Base-by-base conservation (phyloP, 2,888 invertebrate genomes). In the Eupithecia inturbata region DNA sequence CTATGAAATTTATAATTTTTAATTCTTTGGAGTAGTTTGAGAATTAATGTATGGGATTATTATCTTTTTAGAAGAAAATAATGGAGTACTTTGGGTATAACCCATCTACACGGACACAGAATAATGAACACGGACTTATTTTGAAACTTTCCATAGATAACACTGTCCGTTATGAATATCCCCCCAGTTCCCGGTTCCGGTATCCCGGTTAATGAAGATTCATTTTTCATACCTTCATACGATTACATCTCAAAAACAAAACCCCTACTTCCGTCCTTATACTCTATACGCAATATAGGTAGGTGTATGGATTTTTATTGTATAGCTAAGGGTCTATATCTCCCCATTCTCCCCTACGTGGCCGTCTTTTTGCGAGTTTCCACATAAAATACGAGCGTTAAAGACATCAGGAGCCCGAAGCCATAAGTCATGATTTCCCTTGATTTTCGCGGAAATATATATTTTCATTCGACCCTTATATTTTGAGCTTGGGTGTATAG, bases 371-470 rank as follows among this genome's bases (percentile, higher is more conserved):
- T 66, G 68, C 66, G 73, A 75, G 84, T 82, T 82, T 79, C 78
- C 72, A 73, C 71, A 87, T 86, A 87, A 89, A 91, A 88, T 90
- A 88, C 89, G 84, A 83, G 76, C 85, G 79, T 85, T 92, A 92
- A 92, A 92, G 91, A 91, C 89, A 86, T 83, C 83, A 85, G 85
- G 79, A 83, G 85, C 85, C 83, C 85, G 84, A 82, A 83, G 88
- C 88, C 87, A 92, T 93, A 89, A 91, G 87, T 93, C 89, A 91
- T 91, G 83, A 89, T 93, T 92, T 91, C 89, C 85, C 82, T 85
- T 86, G 87, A 87, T 85, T 82, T 91, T 85, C 86, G 83, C 81
- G 82, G 84, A 88, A 84, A 91, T 90, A 91, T 89, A 88, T 90
- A 88, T 90, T 89, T 89, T 89, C 64, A 68, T 70, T 72, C 70